Conservation (phyloP, 2,888 invertebrate species). For the Myathropa florea region DNA sequence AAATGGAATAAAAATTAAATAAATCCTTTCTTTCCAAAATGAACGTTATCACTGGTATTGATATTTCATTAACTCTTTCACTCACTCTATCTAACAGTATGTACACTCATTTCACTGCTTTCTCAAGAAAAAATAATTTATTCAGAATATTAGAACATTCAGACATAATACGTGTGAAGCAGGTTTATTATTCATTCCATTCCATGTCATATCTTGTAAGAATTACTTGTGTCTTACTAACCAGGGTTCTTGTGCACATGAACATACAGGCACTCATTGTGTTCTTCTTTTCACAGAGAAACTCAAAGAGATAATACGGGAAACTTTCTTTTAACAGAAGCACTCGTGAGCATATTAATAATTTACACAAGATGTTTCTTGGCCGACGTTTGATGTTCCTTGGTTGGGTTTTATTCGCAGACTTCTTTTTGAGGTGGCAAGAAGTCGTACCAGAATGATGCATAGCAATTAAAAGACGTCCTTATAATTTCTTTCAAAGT, state of each 20-base stretch:
- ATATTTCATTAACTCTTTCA: not conserved
- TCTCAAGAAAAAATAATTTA: not conserved
- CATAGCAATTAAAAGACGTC: not conserved
- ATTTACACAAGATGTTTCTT: not conserved
- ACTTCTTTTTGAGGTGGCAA: not conserved
- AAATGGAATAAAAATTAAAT: too few relatives aligned
- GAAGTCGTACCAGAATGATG: not conserved
- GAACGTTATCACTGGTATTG: not conserved
- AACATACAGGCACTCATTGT: not conserved
- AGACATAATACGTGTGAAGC: not conserved
- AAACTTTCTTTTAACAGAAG: not conserved
- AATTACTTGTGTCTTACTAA: not conserved
- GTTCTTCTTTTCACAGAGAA: not conserved
- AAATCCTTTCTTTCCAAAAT: not conserved
- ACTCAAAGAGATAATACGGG: not conserved
- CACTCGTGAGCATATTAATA: not conserved
- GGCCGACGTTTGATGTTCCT: not conserved
- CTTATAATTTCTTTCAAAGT: not conserved
- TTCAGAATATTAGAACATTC: not conserved
- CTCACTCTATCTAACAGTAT: not conserved
- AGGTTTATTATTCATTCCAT: not conserved
- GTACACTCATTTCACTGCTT: not conserved
- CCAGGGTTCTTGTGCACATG: not conserved
- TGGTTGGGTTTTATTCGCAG: not conserved
- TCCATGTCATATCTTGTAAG: not conserved